phyloP scores from a whole-genome alignment of 2,797 vertebrate species.

The Halcyon chelicuti region DNA sequence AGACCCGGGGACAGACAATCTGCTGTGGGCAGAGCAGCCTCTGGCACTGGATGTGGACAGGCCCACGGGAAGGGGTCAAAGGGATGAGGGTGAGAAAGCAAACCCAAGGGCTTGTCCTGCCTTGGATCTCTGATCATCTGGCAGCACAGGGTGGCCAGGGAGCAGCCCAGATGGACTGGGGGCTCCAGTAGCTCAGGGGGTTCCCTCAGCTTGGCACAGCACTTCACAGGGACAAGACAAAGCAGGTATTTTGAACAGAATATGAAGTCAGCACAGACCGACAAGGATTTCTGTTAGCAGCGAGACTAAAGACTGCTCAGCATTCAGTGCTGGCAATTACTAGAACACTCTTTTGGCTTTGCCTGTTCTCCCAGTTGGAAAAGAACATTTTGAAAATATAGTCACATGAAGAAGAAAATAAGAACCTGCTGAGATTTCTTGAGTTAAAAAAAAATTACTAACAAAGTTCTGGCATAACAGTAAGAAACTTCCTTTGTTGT shows the following conservation, averaged over 20 bases:
- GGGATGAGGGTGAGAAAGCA: background rate
- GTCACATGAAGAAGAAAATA: background rate
- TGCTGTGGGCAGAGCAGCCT: background rate
- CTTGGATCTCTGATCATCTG: background rate
- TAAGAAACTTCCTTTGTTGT: background rate
- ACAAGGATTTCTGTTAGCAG: background rate
- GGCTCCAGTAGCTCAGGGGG: background rate
- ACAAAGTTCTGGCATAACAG: background rate
- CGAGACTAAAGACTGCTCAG: background rate
- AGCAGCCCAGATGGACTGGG: background rate
- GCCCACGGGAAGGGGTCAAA: background rate
- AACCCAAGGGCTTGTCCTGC: background rate
- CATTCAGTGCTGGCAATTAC: background rate
- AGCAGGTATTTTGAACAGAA: background rate
- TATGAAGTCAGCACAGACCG: background rate
- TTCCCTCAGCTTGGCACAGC: background rate
- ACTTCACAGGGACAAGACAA: background rate
- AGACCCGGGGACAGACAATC: background rate
- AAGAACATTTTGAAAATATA: slow-evolving; percentile 12
- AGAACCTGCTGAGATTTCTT: slow-evolving; percentile 23
- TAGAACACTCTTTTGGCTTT: background rate
- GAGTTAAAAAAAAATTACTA: background rate
- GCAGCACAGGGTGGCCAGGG: background rate
- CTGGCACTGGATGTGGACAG: background rate
- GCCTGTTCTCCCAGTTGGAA: background rate